Base-by-base conservation (phyloP, 2,113 vertebrate species). In the Microtus ochrogaster region DNA sequence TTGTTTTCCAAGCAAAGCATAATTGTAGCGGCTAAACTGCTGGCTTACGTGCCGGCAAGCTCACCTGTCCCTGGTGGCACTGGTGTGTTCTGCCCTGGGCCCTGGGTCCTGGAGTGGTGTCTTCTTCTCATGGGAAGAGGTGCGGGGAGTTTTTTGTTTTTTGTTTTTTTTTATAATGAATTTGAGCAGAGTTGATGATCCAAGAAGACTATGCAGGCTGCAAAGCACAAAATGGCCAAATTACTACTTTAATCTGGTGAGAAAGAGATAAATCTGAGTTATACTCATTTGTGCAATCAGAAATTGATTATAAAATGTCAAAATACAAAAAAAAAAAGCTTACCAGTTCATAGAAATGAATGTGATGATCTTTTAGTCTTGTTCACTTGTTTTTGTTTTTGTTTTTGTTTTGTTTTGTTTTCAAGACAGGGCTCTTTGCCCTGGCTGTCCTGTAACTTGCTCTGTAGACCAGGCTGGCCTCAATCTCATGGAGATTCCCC, bases 151-250 rank as follows among this genome's bases (percentile, higher is more conserved):
- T 89, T 96, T 96, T 52, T 52, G 94, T 89, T 55, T 55, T 95
- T 89, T n/a, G n/a, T 55, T 17, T 95, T 89, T 11, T 55, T 55
- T 95, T 89, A 90, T 76, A 95, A 96, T 96, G 94, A 94, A 94
- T 96, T 95, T 92, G 61, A 95, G 13, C 72, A 86, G n/a, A 70
- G 19, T 86, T 92, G 65, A 74, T 76, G 82, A 89, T 94, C 73
- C 78, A 74, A 58, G 85, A 93, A 94, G 68, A 74, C 70, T 94
- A 85, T 93, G 88, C 44, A 70, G 47, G 49, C 52, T 58, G 96
- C 65, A 88, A 94, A 84, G 85, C 65, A 95, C 73, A 91, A 97
- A 97, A 78, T 72, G 78, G 52, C 66, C 82, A 82, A 77, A 94
- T 91, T 65, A 58, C 22, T 3, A 24, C n/a, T 65, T 96, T 89